Evolutionary conservation across 2,797 vertebrate genomes (phyloP), one percentile per base, ranked within the genome.

Genomic region (Phylloscopus collybita): DNA sequence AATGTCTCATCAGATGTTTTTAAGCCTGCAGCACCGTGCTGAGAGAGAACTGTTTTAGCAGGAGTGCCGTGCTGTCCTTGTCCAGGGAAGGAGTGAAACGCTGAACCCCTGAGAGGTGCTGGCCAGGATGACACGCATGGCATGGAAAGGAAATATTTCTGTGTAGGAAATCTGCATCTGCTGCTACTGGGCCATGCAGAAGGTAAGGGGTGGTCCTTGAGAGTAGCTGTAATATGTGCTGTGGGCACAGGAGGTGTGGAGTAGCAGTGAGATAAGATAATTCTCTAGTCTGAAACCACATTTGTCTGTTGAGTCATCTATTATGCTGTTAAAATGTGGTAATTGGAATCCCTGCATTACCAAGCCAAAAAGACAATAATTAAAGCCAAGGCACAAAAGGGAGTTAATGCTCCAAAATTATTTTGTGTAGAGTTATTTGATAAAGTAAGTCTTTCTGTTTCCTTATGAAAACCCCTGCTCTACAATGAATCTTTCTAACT

Each of bases 381-480:
- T 92, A 93, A 92, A 94, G 44, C 44, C 30, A 25, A 92, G 71
- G 34, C 67, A 54, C 42, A 86, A 92, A 92, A 32, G 88, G 78
- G 78, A 90, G 49, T 74, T 91, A 90, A 93, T 95, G 91, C 74
- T 82, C 38, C 80, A 74, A 70, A 91, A 91, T 40, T 61, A 30
- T 82, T 95, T 76, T 73, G 27, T 65, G 83, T n/a, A 25, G 74
- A 93, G 53, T 54, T 86, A 71, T 94, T 93, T 61, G 57, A 92
- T 64, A 79, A 91, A 86, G 62, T 78, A 72, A 86, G 75, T 79
- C 44, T 67, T 95, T 80, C 82, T 86, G 19, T 42, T 95, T 95
- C 67, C 21, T 66, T 80, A 45, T 61, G 53, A 82, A 92, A 93
- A 64, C 45, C 42, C 23, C 27, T 60, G 22, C 42, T 91, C 62